phyloP scores from a whole-genome alignment of 2,797 vertebrate genomes.

The Luscinia megarhynchos region DNA sequence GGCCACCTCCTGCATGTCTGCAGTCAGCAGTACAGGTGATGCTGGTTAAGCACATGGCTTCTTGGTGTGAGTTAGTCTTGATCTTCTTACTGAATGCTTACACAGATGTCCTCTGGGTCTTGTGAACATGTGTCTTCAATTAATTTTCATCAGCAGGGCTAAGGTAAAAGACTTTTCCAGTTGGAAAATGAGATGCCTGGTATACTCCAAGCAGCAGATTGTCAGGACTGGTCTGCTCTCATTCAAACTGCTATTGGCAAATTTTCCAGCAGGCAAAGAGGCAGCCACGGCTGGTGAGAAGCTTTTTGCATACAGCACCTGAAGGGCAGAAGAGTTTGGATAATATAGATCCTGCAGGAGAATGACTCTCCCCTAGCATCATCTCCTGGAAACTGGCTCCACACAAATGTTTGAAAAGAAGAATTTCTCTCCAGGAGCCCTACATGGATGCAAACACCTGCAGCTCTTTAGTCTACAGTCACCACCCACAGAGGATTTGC shows the following conservation, averaged over 20 bases:
- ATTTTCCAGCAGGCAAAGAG: background rate
- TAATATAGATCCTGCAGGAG: background rate
- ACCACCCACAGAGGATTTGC: background rate
- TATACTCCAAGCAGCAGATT: background rate
- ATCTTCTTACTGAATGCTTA: slow-evolving; percentile 49
- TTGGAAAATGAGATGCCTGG: slow-evolving; percentile 34
- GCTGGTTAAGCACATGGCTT: slow-evolving; percentile 15
- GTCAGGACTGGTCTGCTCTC: background rate
- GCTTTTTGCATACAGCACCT: background rate
- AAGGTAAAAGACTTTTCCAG: slow-evolving; percentile 30
- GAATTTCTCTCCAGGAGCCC: background rate
- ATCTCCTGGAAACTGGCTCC: background rate
- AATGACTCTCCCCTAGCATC: background rate
- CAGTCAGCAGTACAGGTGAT: slow-evolving; percentile 23
- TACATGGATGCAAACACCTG: background rate
- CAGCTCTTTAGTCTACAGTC: background rate
- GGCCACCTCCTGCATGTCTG: background rate
- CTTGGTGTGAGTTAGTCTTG: slow-evolving; percentile 45
- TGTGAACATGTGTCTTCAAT: slow-evolving; percentile 43
- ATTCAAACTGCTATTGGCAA: background rate
- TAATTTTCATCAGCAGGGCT: slow-evolving; percentile 28
- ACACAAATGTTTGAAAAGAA: background rate
- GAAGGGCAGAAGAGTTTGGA: background rate
- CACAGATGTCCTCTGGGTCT: slow-evolving; percentile 37
- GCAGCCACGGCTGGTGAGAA: rapidly evolving